Evolutionary conservation across 2,797 vertebrate genomes (phyloP).

Genomic region (Phrynocephalus vlangalii): DNA sequence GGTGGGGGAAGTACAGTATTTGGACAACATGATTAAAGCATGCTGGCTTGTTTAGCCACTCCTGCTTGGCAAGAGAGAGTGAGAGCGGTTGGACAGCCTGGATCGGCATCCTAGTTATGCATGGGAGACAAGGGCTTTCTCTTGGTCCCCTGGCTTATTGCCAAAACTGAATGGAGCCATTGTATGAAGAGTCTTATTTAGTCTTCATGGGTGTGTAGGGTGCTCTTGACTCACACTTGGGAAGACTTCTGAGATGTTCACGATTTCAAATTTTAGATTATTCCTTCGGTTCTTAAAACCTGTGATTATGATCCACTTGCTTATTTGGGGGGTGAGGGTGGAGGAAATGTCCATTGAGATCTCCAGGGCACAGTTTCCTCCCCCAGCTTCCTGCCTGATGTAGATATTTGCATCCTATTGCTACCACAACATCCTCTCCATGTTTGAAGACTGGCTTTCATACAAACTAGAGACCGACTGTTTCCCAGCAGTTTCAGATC

Average conservation of each 20-base stretch:
- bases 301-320: neutral
- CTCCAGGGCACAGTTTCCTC: constrained; percentile 54
- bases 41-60: neutral
- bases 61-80: neutral
- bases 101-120: neutral
- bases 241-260: constrained; percentile 14
- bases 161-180: neutral
- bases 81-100: neutral
- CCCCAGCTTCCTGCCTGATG: constrained; percentile 60
- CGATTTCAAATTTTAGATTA: neutral
- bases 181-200: neutral
- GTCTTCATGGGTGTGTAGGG: neutral
- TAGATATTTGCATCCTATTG: constrained; percentile 30
- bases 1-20: neutral
- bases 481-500: constrained; percentile 28
- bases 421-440: neutral
- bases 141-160: neutral
- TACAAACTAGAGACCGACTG: constrained; percentile 52
- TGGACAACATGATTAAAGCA: neutral
- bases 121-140: neutral
- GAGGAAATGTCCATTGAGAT: neutral
- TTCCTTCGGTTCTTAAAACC: constrained; percentile 35
- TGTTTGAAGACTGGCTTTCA: constrained; percentile 56
- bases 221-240: neutral
- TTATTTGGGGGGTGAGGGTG: neutral